Conservation (phyloP, 2,797 vertebrate genomes). For the Ptychadena robeensis region DNA sequence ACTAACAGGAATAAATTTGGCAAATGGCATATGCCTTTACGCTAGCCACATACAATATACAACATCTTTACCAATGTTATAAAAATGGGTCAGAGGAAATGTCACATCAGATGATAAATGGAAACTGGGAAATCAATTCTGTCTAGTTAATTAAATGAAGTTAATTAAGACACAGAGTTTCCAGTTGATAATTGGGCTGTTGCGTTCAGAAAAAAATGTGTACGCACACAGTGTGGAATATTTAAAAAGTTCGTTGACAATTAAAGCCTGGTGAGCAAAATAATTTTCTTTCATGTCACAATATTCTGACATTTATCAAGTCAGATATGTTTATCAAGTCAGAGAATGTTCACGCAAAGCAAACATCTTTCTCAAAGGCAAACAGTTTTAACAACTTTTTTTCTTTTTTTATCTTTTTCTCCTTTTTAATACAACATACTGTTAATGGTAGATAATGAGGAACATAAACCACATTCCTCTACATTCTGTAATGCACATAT, state of each 20-base stretch:
- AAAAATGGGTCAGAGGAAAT: not conserved
- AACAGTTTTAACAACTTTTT: not conserved
- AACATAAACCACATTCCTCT: too few relatives aligned
- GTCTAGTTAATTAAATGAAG: slow-evolving; percentile 30
- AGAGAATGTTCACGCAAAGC: not conserved
- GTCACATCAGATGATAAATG: slow-evolving; percentile 9
- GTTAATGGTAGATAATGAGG: too few relatives aligned
- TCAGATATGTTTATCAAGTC: not conserved
- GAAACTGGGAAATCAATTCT: slow-evolving; percentile 22
- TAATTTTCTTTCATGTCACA: not conserved
- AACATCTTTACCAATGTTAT: not conserved
- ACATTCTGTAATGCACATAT: too few relatives aligned
- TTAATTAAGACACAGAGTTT: slow-evolving; percentile 23
- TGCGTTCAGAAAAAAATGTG: not conserved
- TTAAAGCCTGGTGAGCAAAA: not conserved
- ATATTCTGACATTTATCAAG: not conserved
- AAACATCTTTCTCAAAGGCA: not conserved
- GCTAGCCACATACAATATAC: not conserved
- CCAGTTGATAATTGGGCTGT: not conserved
- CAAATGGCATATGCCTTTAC: not conserved
- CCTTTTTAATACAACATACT: too few relatives aligned
- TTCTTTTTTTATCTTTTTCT: too few relatives aligned
- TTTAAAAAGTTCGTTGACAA: not conserved
- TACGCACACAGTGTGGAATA: not conserved
- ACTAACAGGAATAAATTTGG: not conserved